Percentiles rank a stretch among this genome's conserved stretches.
Conservation (phyloP, 2,113 vertebrate species). For the Aix galericulata region DNA sequence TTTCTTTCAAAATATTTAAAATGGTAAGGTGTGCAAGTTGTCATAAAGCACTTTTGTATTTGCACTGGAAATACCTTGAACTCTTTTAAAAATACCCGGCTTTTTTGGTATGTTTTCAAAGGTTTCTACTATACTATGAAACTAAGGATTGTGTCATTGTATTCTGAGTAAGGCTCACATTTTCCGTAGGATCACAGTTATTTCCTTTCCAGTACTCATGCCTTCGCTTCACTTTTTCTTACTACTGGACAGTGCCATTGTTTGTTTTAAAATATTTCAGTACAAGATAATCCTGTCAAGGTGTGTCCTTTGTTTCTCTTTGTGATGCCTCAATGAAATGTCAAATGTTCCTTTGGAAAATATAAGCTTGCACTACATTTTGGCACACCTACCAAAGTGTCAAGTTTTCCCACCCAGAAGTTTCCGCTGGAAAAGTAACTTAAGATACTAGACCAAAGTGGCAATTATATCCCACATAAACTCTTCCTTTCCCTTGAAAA, state of each 20-base stretch:
- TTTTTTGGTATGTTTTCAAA: not conserved
- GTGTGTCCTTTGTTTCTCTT: slow-evolving; percentile 27
- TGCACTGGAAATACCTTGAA: not conserved
- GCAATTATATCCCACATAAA: not conserved
- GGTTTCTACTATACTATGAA: not conserved
- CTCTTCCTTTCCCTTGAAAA: not conserved
- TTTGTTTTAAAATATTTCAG: slow-evolving; percentile 40
- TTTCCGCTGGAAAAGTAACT: slow-evolving; percentile 22
- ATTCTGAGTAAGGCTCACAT: not conserved
- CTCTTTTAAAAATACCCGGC: not conserved
- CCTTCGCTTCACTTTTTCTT: not conserved
- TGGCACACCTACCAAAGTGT: not conserved
- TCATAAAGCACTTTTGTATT: not conserved
- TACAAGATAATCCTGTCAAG: slow-evolving; percentile 14
- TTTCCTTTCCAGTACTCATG: not conserved
- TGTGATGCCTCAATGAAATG: slow-evolving; percentile 10
- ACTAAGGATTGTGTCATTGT: not conserved
- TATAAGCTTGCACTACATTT: slow-evolving; percentile 24
- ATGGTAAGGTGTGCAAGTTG: not conserved
- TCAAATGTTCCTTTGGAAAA: slow-evolving; percentile 34
- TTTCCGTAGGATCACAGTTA: not conserved
- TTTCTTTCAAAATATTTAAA: not conserved
- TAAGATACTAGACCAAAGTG: not conserved
- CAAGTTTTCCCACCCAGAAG: slow-evolving; percentile 38
- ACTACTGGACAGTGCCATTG: not conserved